Conservation (phyloP, 1,140 invertebrate species). For the Drosophila micromelanica region DNA sequence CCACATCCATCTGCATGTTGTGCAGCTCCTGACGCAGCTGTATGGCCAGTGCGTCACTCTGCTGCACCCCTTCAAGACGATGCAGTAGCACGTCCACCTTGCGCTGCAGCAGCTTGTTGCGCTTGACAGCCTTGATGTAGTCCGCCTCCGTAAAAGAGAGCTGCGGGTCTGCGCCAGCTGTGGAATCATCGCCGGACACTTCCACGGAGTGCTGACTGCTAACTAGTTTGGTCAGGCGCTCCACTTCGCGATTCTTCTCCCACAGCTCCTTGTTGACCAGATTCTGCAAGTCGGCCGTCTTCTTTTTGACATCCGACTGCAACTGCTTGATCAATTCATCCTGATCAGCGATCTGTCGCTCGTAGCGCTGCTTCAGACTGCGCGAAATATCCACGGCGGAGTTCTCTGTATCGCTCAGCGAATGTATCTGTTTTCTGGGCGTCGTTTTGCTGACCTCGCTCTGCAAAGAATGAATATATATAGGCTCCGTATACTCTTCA, state of each 20-base stretch:
- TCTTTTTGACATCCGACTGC: constrained; percentile 86
- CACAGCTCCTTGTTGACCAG: constrained; percentile 89
- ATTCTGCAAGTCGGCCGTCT: constrained; percentile 88
- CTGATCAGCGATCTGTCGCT: constrained; percentile 58
- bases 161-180: constrained; percentile 41
- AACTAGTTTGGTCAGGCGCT: constrained; percentile 85
- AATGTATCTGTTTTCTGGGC: constrained; percentile 24
- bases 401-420: constrained; percentile 68
- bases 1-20: constrained; percentile 69
- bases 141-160: constrained; percentile 73
- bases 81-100: constrained; percentile 78
- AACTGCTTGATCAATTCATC: constrained; percentile 85
- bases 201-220: constrained; percentile 36
- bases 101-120: constrained; percentile 70
- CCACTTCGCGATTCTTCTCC: constrained; percentile 90
- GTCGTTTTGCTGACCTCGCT: constrained; percentile 18
- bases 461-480: too few species aligned
- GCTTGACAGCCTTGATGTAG: constrained; percentile 67
- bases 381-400: constrained; percentile 44
- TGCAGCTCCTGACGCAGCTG: constrained; percentile 83
- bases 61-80: constrained; percentile 67
- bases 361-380: constrained; percentile 66
- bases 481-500: not conserved
- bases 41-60: constrained; percentile 61
- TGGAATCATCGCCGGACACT: constrained; percentile 34